Evolutionary conservation across 2,113 vertebrate species (phyloP).

Genomic region (Catagonus wagneri): DNA sequence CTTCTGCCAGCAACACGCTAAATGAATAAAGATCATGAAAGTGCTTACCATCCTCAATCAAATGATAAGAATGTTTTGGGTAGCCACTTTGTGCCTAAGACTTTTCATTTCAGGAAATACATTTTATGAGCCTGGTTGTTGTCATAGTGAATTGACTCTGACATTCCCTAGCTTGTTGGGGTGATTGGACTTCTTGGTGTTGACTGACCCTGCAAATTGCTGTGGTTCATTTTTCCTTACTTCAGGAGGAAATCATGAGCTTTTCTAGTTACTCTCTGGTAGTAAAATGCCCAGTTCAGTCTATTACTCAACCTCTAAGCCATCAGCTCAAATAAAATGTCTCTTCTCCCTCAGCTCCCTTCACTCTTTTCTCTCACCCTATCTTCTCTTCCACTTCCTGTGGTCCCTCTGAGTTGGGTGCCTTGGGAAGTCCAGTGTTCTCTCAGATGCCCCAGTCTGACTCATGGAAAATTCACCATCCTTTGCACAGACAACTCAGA

Average conservation of each 20-base stretch:
- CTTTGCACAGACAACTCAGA: neutral
- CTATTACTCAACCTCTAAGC: neutral
- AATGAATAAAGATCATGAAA: conserved; percentile 33
- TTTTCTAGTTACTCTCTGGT: neutral
- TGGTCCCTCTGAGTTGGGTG: neutral
- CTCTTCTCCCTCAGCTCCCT: neutral
- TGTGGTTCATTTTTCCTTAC: neutral
- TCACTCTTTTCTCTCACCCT: neutral
- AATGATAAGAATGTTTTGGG: conserved; percentile 29
- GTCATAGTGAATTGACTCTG: neutral
- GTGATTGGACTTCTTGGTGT: neutral
- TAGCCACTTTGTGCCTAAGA: neutral
- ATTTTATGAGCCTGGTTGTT: neutral
- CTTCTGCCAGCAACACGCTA: conserved; percentile 1
- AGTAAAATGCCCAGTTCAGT: neutral
- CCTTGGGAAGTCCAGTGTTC: neutral
- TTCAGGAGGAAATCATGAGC: neutral
- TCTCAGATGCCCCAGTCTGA: neutral
- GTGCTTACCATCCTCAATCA: conserved; percentile 58
- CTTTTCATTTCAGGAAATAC: conserved; percentile 54
- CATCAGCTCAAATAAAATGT: neutral
- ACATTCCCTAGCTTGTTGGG: neutral
- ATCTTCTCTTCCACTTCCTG: neutral
- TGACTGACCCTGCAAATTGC: neutral
- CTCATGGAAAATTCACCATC: neutral